Base-by-base conservation (phyloP, 2,113 vertebrate genomes). In the Epinephelus cyanopodus region DNA sequence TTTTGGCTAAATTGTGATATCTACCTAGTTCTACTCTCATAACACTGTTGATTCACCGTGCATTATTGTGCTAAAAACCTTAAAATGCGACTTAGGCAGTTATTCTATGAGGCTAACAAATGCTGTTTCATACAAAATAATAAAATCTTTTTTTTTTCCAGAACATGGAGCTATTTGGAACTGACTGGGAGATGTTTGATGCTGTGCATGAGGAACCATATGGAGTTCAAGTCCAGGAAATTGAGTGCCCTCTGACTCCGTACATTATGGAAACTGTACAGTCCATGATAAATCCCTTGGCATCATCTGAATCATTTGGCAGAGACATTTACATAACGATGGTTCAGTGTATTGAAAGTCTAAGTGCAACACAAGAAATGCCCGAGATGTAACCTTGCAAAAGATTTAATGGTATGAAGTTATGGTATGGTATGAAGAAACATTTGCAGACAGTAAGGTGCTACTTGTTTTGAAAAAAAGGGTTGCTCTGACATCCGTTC, bases 341-440 rank as follows among this genome's bases (percentile, higher is more conserved):
- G 73, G 57, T 63, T 75, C 73, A 63, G 60, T 63, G 42, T 25
- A 63, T 75, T 63, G 42, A 63, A 75, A 33, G 27, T 63, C 72
- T 52, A 12, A 37, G 1, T 4, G 10, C 5, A n/a, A 45, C 39
- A 65, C 12, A 45, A 65, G 39, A 65, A 65, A 65, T 15, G 12
- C 10, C 61, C 42, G 10, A 63, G 8, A 42, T 27, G 6, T 29
- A 60, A 29, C 33, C 19, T 63, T 37, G 29, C 8, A 42, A 12
- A 62, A 37, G 18, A 37, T 62, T 2, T 37, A 37, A 10, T 62
- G 6, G 60, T 19, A 12, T 56, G 3, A 23, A 56, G 29, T 29
- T 0, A 29, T 3, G 3, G 3, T 29, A 29, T 29, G 29, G 29
- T 4, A 29, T 29, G 29, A 21, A 2, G 21, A 17, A 52, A 19